Percentiles rank a stretch among this genome's conserved stretches.
Evolutionary conservation across 2,797 vertebrate species (phyloP).

Genomic region (Spinus olivaceus): DNA sequence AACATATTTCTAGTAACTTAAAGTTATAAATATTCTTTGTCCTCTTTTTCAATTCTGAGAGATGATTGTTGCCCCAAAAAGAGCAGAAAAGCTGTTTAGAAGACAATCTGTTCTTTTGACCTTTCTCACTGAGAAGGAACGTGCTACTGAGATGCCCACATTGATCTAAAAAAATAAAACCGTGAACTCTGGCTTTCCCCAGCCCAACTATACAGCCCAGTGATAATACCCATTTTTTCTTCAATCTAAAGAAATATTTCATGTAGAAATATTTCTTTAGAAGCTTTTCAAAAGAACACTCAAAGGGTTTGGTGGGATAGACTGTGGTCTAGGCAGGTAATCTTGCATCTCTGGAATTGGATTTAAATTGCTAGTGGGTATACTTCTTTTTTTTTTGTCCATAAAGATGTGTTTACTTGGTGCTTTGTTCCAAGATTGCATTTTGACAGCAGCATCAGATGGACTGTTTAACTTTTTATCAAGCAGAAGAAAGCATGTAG

Average conservation of each 20-base stretch:
- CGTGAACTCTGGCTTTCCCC: slow-evolving; percentile 3
- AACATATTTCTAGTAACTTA: neutral
- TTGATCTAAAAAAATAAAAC: slow-evolving; percentile 5
- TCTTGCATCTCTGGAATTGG: neutral
- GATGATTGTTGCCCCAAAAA: neutral
- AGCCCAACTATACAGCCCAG: neutral
- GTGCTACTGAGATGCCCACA: slow-evolving; percentile 25
- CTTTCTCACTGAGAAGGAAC: slow-evolving; percentile 21
- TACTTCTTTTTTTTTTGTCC: neutral
- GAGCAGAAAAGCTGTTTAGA: neutral
- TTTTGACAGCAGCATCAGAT: neutral
- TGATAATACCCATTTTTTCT: neutral
- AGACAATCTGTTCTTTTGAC: neutral
- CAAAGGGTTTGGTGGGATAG: neutral
- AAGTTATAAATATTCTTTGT: neutral
- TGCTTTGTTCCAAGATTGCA: neutral
- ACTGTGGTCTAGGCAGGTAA: neutral
- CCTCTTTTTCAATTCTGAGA: neutral
- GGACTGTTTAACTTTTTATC: slow-evolving; percentile 32
- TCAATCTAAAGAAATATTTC: neutral
- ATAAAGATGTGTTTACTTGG: neutral
- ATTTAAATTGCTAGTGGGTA: neutral
- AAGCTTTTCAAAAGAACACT: neutral
- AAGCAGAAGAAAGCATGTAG: neutral
- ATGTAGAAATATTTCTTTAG: neutral